A percentile compares a stretch with the other conserved stretches of the same genome.
Evolutionary conservation across 1,140 invertebrate genomes (phyloP).

Genomic region (Proales similis): DNA sequence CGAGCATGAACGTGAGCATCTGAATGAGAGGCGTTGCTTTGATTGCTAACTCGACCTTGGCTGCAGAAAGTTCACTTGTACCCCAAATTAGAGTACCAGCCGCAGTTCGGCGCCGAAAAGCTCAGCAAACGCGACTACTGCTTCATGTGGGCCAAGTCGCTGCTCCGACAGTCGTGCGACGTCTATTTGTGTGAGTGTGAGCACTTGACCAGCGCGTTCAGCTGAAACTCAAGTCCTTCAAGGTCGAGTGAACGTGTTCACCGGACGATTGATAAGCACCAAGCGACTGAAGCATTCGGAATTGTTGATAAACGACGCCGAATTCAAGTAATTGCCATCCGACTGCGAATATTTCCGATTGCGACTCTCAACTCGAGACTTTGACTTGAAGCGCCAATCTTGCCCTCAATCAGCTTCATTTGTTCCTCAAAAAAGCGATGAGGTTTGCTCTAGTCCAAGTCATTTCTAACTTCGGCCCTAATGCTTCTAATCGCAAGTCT

Average conservation of each 20-base stretch:
- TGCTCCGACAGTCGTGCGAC: constrained; percentile 14
- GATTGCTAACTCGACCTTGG: no score
- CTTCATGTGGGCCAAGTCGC: constrained; percentile 31
- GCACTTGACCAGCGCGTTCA: no score
- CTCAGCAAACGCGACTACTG: constrained; percentile 19
- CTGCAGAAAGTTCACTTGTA: not conserved
- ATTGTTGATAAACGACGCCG: no score
- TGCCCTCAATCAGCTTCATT: constrained; percentile 9
- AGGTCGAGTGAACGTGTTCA: constrained; percentile 21
- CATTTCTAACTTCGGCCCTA: no score
- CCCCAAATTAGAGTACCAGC: constrained; percentile 31
- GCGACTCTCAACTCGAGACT: not conserved
- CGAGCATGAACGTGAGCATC: constrained; percentile 32
- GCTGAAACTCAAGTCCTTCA: no score
- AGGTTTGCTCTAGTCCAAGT: no score
- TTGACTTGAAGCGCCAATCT: constrained; percentile 22
- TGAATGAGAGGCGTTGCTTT: no score
- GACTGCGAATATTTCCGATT: not conserved
- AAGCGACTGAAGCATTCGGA: no score
- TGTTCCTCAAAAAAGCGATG: not conserved
- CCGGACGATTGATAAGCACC: constrained; percentile 13
- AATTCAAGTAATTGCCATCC: no score
- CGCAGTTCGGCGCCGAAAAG: constrained; percentile 24
- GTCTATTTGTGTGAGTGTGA: constrained; percentile 27
- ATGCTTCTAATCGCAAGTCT: not conserved